phyloP scores from a whole-genome alignment of 92 coral and sea anemone species.

The Montipora capitata region DNA sequence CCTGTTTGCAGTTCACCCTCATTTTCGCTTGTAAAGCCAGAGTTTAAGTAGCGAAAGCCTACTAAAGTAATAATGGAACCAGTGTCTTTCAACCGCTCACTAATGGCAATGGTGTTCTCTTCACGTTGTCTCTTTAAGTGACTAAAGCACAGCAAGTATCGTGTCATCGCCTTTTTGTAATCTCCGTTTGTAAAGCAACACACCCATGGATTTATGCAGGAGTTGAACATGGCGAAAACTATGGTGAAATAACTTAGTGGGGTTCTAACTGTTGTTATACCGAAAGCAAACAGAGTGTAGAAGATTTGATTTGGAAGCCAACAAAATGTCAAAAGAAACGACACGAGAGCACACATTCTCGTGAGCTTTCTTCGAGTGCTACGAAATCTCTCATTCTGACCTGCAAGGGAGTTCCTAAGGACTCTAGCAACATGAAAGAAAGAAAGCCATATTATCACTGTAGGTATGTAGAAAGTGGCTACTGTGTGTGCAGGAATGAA shows the following conservation, averaged over 20 bases:
- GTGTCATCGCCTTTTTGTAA: slow-evolving; percentile 54
- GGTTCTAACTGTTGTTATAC: slow-evolving; percentile 65
- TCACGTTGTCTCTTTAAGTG: not conserved
- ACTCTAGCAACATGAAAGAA: slow-evolving; percentile 69
- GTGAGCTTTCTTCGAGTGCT: slow-evolving; percentile 58
- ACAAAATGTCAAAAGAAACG: slow-evolving; percentile 78
- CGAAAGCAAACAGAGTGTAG: slow-evolving; percentile 70
- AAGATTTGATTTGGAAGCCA: slow-evolving; percentile 93
- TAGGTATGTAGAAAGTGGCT: slow-evolving; percentile 82
- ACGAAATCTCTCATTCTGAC: slow-evolving; percentile 29
- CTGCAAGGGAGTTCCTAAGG: slow-evolving; percentile 54
- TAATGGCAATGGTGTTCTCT: no score
- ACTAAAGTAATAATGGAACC: no score
- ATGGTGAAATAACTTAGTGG: slow-evolving; percentile 79
- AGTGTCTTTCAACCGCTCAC: no score
- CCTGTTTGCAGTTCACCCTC: no score
- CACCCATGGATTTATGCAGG: slow-evolving; percentile 81
- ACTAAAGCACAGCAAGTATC: slow-evolving; percentile 36
- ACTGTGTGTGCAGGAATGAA: slow-evolving; percentile 39
- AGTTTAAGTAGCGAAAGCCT: no score
- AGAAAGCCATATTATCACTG: slow-evolving; percentile 76
- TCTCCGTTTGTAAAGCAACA: slow-evolving; percentile 80
- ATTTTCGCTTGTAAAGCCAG: no score
- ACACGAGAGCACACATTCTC: slow-evolving; percentile 79
- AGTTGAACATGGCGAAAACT: slow-evolving; percentile 82